phyloP scores from a whole-genome alignment of 2,797 vertebrate genomes.

The Lithobates sylvaticus region DNA sequence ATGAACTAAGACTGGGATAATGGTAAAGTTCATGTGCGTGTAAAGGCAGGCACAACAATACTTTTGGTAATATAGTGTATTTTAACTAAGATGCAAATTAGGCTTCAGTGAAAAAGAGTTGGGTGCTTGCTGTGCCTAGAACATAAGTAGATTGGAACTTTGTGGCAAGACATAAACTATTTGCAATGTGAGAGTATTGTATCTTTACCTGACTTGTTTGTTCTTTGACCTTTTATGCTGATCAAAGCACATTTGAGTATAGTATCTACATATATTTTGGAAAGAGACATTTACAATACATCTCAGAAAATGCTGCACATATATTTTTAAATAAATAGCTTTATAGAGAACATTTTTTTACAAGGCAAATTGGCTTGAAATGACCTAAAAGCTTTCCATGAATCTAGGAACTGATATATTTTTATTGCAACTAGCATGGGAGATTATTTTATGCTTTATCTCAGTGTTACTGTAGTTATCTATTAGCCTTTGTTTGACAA shows the following conservation, averaged over 20 bases:
- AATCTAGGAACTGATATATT: constrained; percentile 31
- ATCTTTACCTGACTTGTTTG: neutral
- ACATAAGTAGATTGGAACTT: too few relatives aligned
- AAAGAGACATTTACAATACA: neutral
- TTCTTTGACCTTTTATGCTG: constrained; percentile 1
- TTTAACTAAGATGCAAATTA: too few relatives aligned
- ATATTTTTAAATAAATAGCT: constrained; percentile 23
- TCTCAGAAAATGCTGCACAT: neutral
- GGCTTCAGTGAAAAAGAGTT: neutral
- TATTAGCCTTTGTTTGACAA: constrained; percentile 56
- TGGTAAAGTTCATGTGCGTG: too few relatives aligned
- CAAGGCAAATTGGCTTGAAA: constrained; percentile 34
- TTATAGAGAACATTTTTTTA: constrained; percentile 25
- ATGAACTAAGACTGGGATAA: too few relatives aligned
- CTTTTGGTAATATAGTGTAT: too few relatives aligned
- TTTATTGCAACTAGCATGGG: constrained; percentile 51
- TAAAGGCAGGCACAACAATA: too few relatives aligned
- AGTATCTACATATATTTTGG: neutral
- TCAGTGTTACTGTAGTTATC: constrained; percentile 54
- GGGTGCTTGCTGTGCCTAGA: neutral
- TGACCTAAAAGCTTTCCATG: constrained; percentile 29
- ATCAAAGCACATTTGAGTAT: neutral
- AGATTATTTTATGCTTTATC: constrained; percentile 48
- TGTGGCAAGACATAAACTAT: neutral
- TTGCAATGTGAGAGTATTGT: neutral